phyloP scores from a whole-genome alignment of 2,113 vertebrate species.

The Mirounga angustirostris region DNA sequence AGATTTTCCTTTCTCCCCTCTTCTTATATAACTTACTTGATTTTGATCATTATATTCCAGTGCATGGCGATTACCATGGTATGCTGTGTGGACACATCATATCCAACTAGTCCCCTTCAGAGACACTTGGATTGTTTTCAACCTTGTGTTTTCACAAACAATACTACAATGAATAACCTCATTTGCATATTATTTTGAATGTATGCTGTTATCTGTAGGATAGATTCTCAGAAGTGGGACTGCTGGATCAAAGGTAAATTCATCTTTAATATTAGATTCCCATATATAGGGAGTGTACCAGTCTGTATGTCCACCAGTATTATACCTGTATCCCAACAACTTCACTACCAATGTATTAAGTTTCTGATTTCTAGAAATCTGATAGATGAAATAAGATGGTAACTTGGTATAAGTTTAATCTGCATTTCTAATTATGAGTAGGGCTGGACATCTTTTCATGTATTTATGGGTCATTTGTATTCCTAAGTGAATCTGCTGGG shows the following conservation, averaged over 20 bases:
- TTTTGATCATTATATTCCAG: not conserved
- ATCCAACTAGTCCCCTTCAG: not conserved
- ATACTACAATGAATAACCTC: not conserved
- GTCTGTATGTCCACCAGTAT: not conserved
- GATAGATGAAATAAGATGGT: not conserved
- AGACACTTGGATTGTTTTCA: not conserved
- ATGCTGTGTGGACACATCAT: not conserved
- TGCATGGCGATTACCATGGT: not conserved
- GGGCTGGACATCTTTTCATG: not conserved
- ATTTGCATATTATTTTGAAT: not conserved
- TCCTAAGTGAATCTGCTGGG: not conserved
- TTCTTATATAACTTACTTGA: not conserved
- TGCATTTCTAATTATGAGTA: not conserved
- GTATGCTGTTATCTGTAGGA: not conserved
- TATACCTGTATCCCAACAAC: not conserved
- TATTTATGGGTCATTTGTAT: not conserved
- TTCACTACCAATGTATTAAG: not conserved
- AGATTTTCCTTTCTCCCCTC: not conserved
- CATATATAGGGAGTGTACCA: not conserved
- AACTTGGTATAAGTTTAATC: not conserved
- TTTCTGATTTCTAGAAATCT: conserved; percentile 15
- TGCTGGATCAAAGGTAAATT: not conserved
- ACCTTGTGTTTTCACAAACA: not conserved
- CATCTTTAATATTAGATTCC: not conserved
- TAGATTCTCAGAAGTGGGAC: not conserved